Evolutionary conservation across 2,888 invertebrate species (phyloP).

Genomic region (Melinaea marsaeus): DNA sequence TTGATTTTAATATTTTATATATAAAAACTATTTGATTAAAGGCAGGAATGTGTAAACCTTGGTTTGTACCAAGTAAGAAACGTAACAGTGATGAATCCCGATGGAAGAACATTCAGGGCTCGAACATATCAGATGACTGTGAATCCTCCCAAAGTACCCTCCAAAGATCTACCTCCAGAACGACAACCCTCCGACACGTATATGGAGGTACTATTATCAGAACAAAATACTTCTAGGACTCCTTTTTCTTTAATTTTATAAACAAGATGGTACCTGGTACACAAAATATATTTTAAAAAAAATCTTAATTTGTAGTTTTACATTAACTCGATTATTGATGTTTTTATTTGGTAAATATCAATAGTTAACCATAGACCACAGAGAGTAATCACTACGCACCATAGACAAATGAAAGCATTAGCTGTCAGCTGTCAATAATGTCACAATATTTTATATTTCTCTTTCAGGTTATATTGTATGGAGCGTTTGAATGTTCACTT

Average conservation of each 20-base stretch:
- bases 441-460: not conserved
- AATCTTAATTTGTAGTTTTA: too few species aligned
- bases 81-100: slow-evolving; percentile 75
- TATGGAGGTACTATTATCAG: slow-evolving; percentile 13
- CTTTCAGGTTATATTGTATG: slow-evolving; percentile 75
- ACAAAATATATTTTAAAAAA: too few species aligned
- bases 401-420: too few species aligned
- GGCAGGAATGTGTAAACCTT: slow-evolving; percentile 82
- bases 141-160: slow-evolving; percentile 62
- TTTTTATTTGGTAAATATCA: too few species aligned
- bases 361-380: too few species aligned
- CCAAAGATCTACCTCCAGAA: slow-evolving; percentile 63
- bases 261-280: too few species aligned
- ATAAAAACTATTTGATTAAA: slow-evolving; percentile 35
- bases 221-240: too few species aligned
- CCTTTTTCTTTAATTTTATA: too few species aligned
- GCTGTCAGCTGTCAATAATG: not conserved
- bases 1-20: too few species aligned
- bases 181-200: slow-evolving; percentile 85
- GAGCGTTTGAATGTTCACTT: slow-evolving; percentile 83
- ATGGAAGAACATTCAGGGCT: slow-evolving; percentile 64
- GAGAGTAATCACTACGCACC: too few species aligned
- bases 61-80: slow-evolving; percentile 78
- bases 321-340: too few species aligned
- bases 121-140: slow-evolving; percentile 79